Percentiles rank a stretch among this genome's conserved stretches.
Conservation (phyloP, 2,113 vertebrate genomes). For the Hippocampus abdominalis region DNA sequence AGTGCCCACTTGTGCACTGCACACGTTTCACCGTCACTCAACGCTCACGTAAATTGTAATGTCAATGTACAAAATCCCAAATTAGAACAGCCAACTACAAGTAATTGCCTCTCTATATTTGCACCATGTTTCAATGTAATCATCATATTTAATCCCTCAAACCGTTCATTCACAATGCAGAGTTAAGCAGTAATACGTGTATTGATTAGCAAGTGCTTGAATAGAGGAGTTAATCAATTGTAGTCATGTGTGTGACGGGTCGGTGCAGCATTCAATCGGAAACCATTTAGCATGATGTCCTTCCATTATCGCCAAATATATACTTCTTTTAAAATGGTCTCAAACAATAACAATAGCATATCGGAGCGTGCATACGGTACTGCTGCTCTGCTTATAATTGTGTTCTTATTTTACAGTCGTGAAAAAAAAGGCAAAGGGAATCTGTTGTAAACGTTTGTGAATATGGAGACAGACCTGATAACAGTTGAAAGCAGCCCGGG, state of each 20-base stretch:
- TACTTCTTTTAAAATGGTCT: not conserved
- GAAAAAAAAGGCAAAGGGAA: conserved; percentile 49
- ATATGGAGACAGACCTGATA: conserved; percentile 59
- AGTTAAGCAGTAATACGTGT: not conserved
- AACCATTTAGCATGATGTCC: not conserved
- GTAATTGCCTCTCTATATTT: not conserved
- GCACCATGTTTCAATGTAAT: not conserved
- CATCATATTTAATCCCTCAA: not conserved
- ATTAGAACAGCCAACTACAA: not conserved
- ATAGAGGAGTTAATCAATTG: not conserved
- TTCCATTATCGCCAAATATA: not conserved
- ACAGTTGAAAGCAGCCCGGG: conserved; percentile 39
- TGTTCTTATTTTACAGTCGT: conserved; percentile 30
- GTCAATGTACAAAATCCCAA: not conserved
- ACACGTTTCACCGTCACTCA: not conserved
- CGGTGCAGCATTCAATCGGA: not conserved
- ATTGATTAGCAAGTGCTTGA: not conserved
- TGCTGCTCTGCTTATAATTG: conserved; percentile 21
- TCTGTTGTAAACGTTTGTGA: conserved; percentile 55
- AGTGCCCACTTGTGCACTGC: too few relatives aligned
- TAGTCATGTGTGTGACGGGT: not conserved
- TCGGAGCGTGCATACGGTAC: not conserved
- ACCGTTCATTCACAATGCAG: not conserved
- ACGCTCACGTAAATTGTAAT: not conserved
- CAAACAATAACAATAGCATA: not conserved